Evolutionary conservation across 1,140 invertebrate genomes (phyloP).

Genomic region (Monomorium pharaonis): DNA sequence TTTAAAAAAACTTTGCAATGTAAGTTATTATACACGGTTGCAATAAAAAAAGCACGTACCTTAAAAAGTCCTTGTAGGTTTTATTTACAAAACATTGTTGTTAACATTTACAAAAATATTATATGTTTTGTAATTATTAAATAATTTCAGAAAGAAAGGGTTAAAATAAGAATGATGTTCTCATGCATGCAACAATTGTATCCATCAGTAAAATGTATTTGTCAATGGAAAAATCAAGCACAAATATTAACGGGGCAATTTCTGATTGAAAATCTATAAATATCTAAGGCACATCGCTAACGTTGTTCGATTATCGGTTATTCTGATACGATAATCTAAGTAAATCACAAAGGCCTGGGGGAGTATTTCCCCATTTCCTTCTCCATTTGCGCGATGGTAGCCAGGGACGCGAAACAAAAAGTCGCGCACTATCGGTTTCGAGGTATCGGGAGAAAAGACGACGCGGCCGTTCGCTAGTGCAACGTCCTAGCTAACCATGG

Average conservation of each 20-base stretch:
- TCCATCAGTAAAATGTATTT: too few species aligned
- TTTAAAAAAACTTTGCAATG: background rate
- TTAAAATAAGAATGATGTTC: background rate
- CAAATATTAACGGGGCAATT: background rate
- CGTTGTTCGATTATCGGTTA: slow-evolving; percentile 5
- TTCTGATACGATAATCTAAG: slow-evolving; percentile 20
- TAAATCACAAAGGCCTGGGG: slow-evolving; percentile 28
- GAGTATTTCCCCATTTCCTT: background rate
- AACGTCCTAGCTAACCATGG: slow-evolving; percentile 58
- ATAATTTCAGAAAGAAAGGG: background rate
- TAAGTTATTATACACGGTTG: background rate
- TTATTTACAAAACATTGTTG: too few species aligned
- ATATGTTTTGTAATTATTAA: background rate
- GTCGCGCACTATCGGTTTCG: slow-evolving; percentile 21
- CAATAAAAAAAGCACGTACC: background rate
- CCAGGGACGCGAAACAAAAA: background rate
- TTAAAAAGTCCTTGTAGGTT: background rate
- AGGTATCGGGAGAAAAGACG: slow-evolving; percentile 48
- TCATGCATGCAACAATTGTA: too few species aligned
- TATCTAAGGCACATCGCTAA: background rate
- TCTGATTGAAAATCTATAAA: background rate
- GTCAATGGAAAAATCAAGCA: background rate
- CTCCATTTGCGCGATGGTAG: slow-evolving; percentile 36
- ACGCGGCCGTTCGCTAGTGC: background rate
- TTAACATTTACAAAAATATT: too few species aligned